Conservation (phyloP, 2,113 vertebrate genomes). For the Corapipo altera region DNA sequence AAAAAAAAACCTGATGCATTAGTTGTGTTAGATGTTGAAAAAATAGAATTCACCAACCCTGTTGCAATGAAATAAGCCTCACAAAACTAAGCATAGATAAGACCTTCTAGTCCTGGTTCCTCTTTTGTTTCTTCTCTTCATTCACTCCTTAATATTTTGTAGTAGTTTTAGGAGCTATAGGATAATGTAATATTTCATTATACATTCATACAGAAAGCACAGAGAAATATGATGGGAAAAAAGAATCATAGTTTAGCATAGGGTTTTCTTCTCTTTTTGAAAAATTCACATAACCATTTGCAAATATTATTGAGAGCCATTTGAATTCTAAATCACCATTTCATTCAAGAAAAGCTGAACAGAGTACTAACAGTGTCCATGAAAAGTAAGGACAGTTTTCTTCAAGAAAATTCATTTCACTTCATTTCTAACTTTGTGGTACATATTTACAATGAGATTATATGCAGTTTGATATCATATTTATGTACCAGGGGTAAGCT, state of each 20-base stretch:
- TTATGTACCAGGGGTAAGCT: background rate
- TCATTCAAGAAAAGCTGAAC: constrained; percentile 2
- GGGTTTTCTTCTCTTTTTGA: background rate
- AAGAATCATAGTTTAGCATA: background rate
- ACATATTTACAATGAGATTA: background rate
- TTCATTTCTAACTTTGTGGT: background rate
- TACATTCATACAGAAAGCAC: background rate
- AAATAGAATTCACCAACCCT: background rate
- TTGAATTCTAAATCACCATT: constrained; percentile 16
- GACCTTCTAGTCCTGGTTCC: background rate
- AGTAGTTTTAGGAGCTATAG: background rate
- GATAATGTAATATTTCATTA: background rate
- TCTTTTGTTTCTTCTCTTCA: background rate
- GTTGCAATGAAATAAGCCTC: background rate
- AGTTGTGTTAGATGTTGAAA: background rate
- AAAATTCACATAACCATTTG: background rate
- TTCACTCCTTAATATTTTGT: background rate
- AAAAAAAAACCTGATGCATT: background rate
- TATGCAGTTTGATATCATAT: background rate
- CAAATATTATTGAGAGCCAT: background rate
- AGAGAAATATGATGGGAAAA: background rate
- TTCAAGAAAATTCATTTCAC: background rate
- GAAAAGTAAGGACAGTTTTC: background rate
- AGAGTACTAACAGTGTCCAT: background rate
- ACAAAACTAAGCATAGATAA: background rate